Base-by-base conservation (phyloP, 1,140 invertebrate species). In the Pararge aegeria region DNA sequence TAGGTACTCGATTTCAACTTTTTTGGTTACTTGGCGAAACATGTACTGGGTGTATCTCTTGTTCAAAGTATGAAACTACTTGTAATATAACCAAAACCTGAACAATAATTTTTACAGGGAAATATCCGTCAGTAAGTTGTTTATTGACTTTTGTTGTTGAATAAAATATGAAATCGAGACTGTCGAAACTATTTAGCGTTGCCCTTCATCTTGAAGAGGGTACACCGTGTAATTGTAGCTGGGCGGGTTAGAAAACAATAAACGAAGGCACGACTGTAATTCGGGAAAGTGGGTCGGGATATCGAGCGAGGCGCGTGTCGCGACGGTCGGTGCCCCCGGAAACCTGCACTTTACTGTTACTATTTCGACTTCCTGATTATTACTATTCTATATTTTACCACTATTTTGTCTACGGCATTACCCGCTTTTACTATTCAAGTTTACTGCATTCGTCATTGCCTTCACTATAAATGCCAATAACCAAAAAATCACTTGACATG, bases 301-400 rank as follows among this genome's bases (percentile, higher is more conserved):
- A 58, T 58, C 48, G 56, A 58, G 56, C 56, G 59, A 53, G 44
- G 46, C 24, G 51, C 59, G 34, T 50, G 52, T 55, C 46, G 51
- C 42, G 42, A 16, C 59, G 59, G 59, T 55, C 52, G 52, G 20
- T 61, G 59, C 59, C 51, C 59, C 49, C 44, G 40, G 38, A 46
- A 24, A 61, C 59, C 51, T 55, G 59, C 59, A 61, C 30, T 54
- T 24, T 42, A 57, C 4, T 13, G 15, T 34, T 50, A 52, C 44
- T 18, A 15, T 24, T 24, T 24, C 3, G 2, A 24, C 24, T 24
- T n/a, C n/a, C n/a, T n/a, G n/a, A n/a, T n/a, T n/a, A n/a, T n/a
- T n/a, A n/a, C n/a, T n/a, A n/a, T n/a, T n/a, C n/a, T n/a, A n/a
- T n/a, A n/a, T n/a, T n/a, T n/a, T n/a, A n/a, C n/a, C n/a, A n/a